Base-by-base conservation (phyloP, 2,113 vertebrate genomes). In the Burhinus bistriatus region DNA sequence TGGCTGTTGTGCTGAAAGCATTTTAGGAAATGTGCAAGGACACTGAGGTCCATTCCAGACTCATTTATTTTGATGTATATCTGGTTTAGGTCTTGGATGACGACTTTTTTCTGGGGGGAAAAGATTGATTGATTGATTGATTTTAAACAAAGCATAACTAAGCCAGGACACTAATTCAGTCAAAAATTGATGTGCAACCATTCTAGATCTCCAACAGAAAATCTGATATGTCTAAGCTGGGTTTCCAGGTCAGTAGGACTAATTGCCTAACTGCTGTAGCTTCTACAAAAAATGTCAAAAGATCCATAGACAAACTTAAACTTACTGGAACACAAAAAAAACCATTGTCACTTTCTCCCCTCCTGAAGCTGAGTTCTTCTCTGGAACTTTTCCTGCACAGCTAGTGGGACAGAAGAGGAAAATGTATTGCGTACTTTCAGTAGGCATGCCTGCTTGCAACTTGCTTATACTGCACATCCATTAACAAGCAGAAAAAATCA, bases 171-270 rank as follows among this genome's bases (percentile, higher is more conserved):
- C 10, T 78, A 15, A 42, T 70, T 69, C 51, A 87, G 52, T 42
- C 21, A 78, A 59, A 86, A 54, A 66, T 5, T 30, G 26, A 6
- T 58, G 32, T 55, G 45, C 19, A 40, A 12, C 29, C 12, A 15
- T 30, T 81, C 38, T 38, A 27, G 54, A 18, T 83, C 13, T 81
- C 29, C 27, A 64, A 0, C 1, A 5, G 59, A 65, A 73, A 84
- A 42, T n/a, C 21, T 47, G 10, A 1, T 86, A 13, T 0, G 0
- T n/a, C 42, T 12, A 25, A 38, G 32, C 8, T 36, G 14, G 18
- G 9, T 83, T 89, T 86, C 27, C 45, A 55, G 6, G 51, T 88
- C 64, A 58, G 54, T 70, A n/a, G 69, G 34, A 36, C 27, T 89
- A 14, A 59, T 86, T 90, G 38, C 27, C 64, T 54, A 30, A 58